These are phyloP conservation scores for Ranitomeya variabilis DNA, from an alignment of 2,113 vertebrate species.

Conservation along the genomic window DNA sequence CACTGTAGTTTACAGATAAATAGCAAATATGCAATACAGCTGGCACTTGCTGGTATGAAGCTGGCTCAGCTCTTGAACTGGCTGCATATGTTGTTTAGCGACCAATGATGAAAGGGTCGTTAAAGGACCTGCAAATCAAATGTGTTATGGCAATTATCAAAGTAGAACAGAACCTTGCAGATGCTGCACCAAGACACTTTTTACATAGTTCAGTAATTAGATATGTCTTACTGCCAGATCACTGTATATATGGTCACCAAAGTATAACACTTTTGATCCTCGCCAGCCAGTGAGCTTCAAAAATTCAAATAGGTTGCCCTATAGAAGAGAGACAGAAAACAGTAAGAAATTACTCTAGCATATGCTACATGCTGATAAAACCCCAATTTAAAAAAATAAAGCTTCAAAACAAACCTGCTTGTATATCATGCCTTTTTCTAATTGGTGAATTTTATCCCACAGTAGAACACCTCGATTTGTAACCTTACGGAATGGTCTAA, in stretches of 20 bases:
- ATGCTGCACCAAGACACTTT: neutral
- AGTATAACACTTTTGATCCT: slow-evolving; percentile 95
- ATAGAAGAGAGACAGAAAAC: slow-evolving; percentile 21
- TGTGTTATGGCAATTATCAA: neutral
- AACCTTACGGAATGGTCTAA: slow-evolving; percentile 92
- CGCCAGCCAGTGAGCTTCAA: slow-evolving; percentile 97
- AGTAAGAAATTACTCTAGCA: neutral
- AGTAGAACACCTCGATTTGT: slow-evolving; percentile 90
- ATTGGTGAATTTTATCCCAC: slow-evolving; percentile 93
- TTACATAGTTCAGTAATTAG: neutral
- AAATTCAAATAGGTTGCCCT: slow-evolving; percentile 98
- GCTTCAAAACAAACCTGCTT: slow-evolving; percentile 82
- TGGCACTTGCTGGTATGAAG: too few species aligned
- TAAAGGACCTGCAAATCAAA: neutral
- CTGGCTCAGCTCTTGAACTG: too few species aligned
- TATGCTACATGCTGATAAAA: neutral
- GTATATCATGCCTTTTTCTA: slow-evolving; percentile 97
- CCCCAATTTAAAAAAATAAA: neutral
- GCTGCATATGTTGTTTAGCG: too few species aligned
- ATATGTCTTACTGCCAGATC: slow-evolving; percentile 90
- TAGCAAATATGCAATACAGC: too few species aligned
- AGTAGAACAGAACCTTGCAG: neutral
- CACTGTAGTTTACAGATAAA: too few species aligned
- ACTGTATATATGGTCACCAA: slow-evolving; percentile 98
- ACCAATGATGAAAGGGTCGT: too few species aligned